Evolutionary conservation across 2,797 vertebrate species (phyloP), one percentile per base, ranked within the genome.

Genomic region (Sebastes vulpes): DNA sequence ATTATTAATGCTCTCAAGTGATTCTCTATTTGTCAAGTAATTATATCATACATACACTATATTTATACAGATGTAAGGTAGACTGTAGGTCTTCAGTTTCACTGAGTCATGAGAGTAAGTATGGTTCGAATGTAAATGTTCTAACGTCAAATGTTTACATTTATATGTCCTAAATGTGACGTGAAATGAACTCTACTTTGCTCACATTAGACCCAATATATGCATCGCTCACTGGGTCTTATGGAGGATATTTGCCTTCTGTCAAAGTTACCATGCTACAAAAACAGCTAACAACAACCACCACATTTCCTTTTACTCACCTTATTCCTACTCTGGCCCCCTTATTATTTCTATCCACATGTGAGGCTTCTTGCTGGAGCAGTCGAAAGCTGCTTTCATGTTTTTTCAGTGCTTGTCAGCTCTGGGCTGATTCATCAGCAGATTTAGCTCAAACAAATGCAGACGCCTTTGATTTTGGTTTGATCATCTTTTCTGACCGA

Each of bases 1-100:
- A 57, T 87, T 84, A 83, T 85, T 86, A 86, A 88, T 87, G 63
- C 48, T 76, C 35, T 61, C 29, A 9, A 61, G 61, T 5, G 14
- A 67, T 59, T 48, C 32, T 46, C 20, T 52, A 53, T 60, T 57
- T 25, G 12, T 72, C 16, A 70, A 50, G 42, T 60, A 42, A 52
- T 59, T 29, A 63, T 6, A 64, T 9, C 11, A 29, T 23, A 52
- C 20, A 59, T 50, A 18, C 28, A 31, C 4, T 59, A 32, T 31
- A 50, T 61, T 54, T 25, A 28, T 16, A 21, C 2, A 21, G 29
- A 25, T 2, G 6, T 21, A 23, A 54, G 31, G 8, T 67, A 25
- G 4, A 68, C 20, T 68, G 29, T 56, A n/a, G 10, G 16, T 52
- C 4, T 48, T 42, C 38, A 48, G 32, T 66, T 32, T 75, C 18